Base-by-base conservation (phyloP, 1,140 invertebrate species). In the Latrodectus geometricus region DNA sequence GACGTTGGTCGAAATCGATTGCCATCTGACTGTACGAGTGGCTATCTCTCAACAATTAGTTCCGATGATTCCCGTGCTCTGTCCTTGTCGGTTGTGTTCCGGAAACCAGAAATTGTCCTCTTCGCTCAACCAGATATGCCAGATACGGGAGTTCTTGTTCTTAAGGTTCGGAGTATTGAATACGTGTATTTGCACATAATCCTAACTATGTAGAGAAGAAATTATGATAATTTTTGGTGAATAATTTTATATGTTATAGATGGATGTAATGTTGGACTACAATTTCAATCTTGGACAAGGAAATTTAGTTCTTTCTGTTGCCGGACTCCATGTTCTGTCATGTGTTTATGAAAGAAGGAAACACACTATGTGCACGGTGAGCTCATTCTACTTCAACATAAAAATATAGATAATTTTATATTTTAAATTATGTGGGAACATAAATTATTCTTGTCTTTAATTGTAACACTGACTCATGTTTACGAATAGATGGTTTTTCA, bases 61-160 rank as follows among this genome's bases (percentile, higher is more conserved):
- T 72, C 77, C 12, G 90, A 90, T 50, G 89, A 86, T 72, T 83
- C 90, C 89, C 94, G 94, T 12, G 85, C 85, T 0, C 90, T 95
- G 70, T 94, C 94, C 2, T 90, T 96, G 88, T 95, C 95, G 1
- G 90, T 95, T 15, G 93, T 94, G 89, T 93, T 95, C 86, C 93
- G 95, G 68, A 94, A 95, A 88, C 95, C 95, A 15, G 95, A 96
- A 90, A 92, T 97, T 49, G 94, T 96, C 90, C 92, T 96, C 74
- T 94, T 95, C 89, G 94, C 94, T 15, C 94, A 95, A 89, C 92
- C 94, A 9, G 93, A 93, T 49, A 93, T 93, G 20, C 92, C 92
- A n/a, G 93, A 94, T 84, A 94, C 94, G n/a, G 93, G 95, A 88
- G 94, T 95, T 21, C 92, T 96, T 68, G 92, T 96, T 9, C 91